Conservation (phyloP, 2,888 invertebrate species). For the Drosophila algonquin region DNA sequence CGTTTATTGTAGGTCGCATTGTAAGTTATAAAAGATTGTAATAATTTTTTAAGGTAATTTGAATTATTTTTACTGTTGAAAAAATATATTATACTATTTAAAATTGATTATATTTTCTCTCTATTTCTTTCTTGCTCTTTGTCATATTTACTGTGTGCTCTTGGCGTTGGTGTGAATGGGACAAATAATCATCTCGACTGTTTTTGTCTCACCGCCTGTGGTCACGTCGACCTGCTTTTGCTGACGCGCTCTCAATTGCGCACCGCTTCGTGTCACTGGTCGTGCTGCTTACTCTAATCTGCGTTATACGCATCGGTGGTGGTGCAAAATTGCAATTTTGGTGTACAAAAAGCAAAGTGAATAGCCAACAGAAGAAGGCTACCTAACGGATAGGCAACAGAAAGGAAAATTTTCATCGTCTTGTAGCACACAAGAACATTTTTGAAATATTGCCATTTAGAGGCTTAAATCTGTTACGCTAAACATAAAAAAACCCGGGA, state of each 20-base stretch:
- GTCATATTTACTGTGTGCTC: constrained; percentile 39
- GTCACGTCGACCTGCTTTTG: constrained; percentile 53
- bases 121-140: constrained; percentile 58
- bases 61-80: constrained; percentile 8
- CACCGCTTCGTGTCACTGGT: constrained; percentile 47
- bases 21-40: neutral
- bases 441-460: constrained; percentile 1
- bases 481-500: neutral
- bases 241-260: constrained; percentile 48
- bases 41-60: neutral
- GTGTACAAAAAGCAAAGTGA: constrained; percentile 82
- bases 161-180: constrained; percentile 64
- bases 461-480: neutral
- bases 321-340: constrained; percentile 83
- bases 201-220: constrained; percentile 49
- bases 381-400: constrained; percentile 49
- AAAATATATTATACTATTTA: constrained; percentile 54
- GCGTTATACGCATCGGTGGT: constrained; percentile 65
- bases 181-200: constrained; percentile 55
- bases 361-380: constrained; percentile 38
- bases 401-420: constrained; percentile 45
- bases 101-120: constrained; percentile 73
- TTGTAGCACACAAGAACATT: constrained; percentile 13
- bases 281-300: constrained; percentile 71
- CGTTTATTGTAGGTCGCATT: neutral